Base-by-base conservation (phyloP, 2,797 vertebrate genomes). In the Hypotaenidia okinawae region DNA sequence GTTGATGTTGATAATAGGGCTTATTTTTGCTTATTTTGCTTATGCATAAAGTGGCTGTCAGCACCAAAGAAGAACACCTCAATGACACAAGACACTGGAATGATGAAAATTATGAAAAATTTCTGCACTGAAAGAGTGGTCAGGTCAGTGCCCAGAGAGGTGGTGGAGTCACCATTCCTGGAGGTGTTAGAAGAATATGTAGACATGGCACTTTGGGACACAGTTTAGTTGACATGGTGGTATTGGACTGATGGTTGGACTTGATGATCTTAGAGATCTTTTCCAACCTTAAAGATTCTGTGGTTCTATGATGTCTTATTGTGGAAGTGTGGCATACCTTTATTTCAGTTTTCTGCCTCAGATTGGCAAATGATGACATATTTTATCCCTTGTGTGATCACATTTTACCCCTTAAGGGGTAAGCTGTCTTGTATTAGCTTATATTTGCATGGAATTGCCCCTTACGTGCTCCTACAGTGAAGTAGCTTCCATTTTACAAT, bases 351-450 rank as follows among this genome's bases (percentile, higher is more conserved):
- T 82, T 75, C 61, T 85, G 24, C 19, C 6, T 23, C 47, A 73
- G 35, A 74, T 7, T 79, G 47, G 24, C 5, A 14, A 3, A 22
- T 11, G 16, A 16, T 39, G 24, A 11, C 1, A 0, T 58, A 47
- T 66, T 74, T 75, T 70, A 33, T 6, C 28, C 19, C 9, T 18
- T 33, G 16, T 1, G 5, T 8, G 27, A 55, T 69, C 37, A 16
- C 16, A 30, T 69, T 63, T 63, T 83, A 23, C 18, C 8, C 25
- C 30, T 82, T 39, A 45, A 45, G 43, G 52, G 17, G 8, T 64
- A n/a, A 85, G 25, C 28, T 84, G 18, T 32, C 43, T 78, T 83
- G 5, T 30, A 14, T 66, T 57, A 54, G 19, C 45, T 77, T 85
- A 27, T 11, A 18, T 74, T 78, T 86, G 23, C 58, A 19, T 87